Base-by-base conservation (phyloP, 1,140 invertebrate species). In the Diploscapter pachys region DNA sequence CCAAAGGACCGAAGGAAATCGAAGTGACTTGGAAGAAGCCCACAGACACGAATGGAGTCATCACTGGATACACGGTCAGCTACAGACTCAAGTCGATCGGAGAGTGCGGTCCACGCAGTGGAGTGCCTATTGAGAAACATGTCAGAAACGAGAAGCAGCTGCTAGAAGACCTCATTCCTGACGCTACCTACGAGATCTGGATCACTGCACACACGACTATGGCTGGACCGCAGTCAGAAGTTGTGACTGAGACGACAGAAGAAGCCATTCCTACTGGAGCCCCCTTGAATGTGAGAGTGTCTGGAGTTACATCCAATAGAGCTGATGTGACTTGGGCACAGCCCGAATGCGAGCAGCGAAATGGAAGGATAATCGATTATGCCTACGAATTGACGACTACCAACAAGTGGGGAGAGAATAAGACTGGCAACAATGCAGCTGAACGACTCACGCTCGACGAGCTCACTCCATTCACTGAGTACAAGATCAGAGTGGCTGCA, bases 21-120 rank as follows among this genome's bases (percentile, higher is more conserved):
- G 71, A 68, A 50, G 80, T 79, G 6, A 83, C 76, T 6, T 85
- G 83, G 81, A 54, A 71, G 55, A 66, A 70, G 65, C 83, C 83
- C 50, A 71, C 73, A 48, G 76, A 85, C 48, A 78, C 82, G 5
- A 85, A 86, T 73, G 82, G 82, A 65, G 84, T 85, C 48, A 85
- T 85, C 76, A 85, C 84, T 59, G 83, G 83, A 48, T 85, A 85
- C 76, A 85, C 84, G n/a, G 51, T 85, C n/a, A 75, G 69, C 8
- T 85, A 85, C 76, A 77, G 82, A 8, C 75, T 86, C 49, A 82
- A 83, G 59, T 85, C 84, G 1, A 83, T 84, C 67, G 83, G 84
- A 59, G 83, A 85, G 72, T 85, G 83, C 63, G 82, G 82, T 55
- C 76, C 79, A 3, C 72, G 78, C 13, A 73, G 62, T 52, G 63